Conservation (phyloP, 1,140 invertebrate species). For the silkworm (Bombyx mori) region DNA sequence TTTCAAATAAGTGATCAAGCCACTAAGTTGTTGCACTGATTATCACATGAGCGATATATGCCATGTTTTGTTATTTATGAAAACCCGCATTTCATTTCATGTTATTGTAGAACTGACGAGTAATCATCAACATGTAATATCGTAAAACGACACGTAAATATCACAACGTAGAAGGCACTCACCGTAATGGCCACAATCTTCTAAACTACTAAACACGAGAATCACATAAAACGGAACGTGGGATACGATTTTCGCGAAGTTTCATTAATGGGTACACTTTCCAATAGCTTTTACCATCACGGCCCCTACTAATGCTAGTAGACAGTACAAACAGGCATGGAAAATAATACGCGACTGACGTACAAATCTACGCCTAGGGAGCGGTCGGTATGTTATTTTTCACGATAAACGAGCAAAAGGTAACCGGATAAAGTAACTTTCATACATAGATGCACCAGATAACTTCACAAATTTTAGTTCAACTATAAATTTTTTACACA, state of each 20-base stretch:
- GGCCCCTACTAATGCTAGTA: slow-evolving; percentile 62
- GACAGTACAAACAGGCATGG: slow-evolving; percentile 65
- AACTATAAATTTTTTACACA: slow-evolving; percentile 36
- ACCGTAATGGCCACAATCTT: slow-evolving; percentile 64
- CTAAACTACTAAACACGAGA: slow-evolving; percentile 34
- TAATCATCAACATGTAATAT: no score
- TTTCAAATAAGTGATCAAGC: no score
- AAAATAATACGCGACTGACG: slow-evolving; percentile 65
- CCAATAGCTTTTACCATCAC: slow-evolving; percentile 69
- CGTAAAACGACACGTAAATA: slow-evolving; percentile 47
- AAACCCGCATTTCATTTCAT: no score
- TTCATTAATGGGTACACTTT: slow-evolving; percentile 64
- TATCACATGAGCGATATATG: no score
- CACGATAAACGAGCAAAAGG: slow-evolving; percentile 25
- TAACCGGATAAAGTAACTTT: slow-evolving; percentile 27
- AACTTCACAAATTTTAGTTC: slow-evolving; percentile 48
- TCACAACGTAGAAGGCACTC: slow-evolving; percentile 34
- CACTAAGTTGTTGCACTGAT: no score
- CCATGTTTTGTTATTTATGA: no score
- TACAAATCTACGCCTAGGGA: slow-evolving; percentile 61
- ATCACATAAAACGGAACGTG: slow-evolving; percentile 54
- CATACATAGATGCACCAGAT: slow-evolving; percentile 34
- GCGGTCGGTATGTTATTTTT: slow-evolving; percentile 58
- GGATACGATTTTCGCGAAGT: slow-evolving; percentile 63
- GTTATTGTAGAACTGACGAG: no score